Conservation (phyloP, 1,140 invertebrate species). For the Wasmannia auropunctata region DNA sequence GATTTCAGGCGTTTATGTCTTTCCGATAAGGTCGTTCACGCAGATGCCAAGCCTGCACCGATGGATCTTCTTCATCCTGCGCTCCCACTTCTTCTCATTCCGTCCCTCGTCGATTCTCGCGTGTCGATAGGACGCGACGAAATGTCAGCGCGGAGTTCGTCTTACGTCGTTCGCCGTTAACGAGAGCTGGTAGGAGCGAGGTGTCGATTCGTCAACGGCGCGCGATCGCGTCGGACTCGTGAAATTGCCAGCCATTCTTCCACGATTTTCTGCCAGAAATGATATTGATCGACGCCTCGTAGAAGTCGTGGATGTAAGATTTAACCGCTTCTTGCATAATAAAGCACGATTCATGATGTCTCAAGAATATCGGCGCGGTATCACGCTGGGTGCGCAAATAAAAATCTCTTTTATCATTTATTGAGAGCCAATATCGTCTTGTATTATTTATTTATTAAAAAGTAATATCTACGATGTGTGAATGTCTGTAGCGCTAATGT, state of each 20-base stretch:
- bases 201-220: constrained; percentile 47
- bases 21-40: constrained; percentile 84
- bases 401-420: constrained; percentile 17
- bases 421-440: not conserved
- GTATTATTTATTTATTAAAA: not conserved
- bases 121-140: constrained; percentile 56
- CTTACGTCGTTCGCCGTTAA: constrained; percentile 43
- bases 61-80: constrained; percentile 77
- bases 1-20: constrained; percentile 85
- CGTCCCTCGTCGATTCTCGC: not conserved
- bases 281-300: constrained; percentile 29
- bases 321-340: constrained; percentile 39
- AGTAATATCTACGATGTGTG: not conserved
- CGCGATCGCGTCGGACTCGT: constrained; percentile 31
- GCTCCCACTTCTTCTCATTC: constrained; percentile 38
- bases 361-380: not conserved
- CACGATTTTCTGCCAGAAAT: constrained; percentile 31
- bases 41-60: constrained; percentile 76
- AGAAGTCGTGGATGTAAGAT: constrained; percentile 27
- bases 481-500: not conserved
- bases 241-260: constrained; percentile 51
- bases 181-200: constrained; percentile 39
- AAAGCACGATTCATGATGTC: not conserved
- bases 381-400: not conserved
- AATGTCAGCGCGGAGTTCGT: constrained; percentile 58